Evolutionary conservation across 2,888 invertebrate genomes (phyloP).

Genomic region (Microctonus hyperodae): DNA sequence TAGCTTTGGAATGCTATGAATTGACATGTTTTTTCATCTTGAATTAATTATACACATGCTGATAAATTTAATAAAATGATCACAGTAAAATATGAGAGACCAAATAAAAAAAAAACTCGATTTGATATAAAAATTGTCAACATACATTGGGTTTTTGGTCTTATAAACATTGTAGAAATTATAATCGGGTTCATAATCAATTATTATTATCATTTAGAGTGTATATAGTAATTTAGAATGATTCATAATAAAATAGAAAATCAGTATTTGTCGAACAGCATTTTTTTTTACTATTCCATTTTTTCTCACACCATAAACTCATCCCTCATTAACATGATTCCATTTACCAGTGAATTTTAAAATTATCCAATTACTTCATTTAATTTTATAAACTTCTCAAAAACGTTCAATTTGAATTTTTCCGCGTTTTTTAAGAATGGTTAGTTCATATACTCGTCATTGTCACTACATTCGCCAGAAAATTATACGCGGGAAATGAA

Average conservation of each 20-base stretch:
- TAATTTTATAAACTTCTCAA: no score
- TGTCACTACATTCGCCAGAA: no score
- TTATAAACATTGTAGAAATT: not conserved
- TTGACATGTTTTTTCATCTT: not conserved
- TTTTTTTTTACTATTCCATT: not conserved
- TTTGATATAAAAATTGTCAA: not conserved
- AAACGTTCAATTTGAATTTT: no score
- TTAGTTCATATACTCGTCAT: no score
- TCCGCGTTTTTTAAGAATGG: no score
- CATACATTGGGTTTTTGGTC: not conserved
- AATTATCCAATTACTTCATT: no score
- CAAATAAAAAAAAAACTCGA: not conserved
- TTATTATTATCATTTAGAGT: not conserved
- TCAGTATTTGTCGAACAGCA: not conserved
- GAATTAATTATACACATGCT: not conserved
- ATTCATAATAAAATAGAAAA: not conserved
- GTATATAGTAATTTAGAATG: slow-evolving; percentile 1
- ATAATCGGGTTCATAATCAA: not conserved
- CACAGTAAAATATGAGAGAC: not conserved
- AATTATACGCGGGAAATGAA: no score
- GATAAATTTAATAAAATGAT: not conserved
- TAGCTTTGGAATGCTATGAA: not conserved
- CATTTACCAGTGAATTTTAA: no score
- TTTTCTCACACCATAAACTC: no score
- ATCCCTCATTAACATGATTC: no score